Evolutionary conservation across 1,140 invertebrate species (phyloP).

Genomic region (Microplitis demolitor): DNA sequence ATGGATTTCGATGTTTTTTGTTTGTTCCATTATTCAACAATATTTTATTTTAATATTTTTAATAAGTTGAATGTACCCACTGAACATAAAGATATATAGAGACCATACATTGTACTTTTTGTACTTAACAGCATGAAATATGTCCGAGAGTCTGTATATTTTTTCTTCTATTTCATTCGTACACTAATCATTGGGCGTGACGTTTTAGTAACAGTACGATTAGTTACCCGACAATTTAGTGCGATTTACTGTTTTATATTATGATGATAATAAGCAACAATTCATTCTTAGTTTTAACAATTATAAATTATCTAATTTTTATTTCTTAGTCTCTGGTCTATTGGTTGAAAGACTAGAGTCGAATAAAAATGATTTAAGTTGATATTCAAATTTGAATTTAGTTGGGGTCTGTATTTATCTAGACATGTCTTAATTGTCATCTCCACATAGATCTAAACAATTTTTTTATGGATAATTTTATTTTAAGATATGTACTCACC

Average conservation of each 20-base stretch:
- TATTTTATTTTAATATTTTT: background rate
- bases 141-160: background rate
- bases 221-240: slow-evolving; percentile 14
- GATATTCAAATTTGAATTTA: no score
- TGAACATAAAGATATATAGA: background rate
- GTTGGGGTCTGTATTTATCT: no score
- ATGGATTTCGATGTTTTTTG: background rate
- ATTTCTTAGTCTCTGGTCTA: no score
- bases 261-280: background rate
- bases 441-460: no score
- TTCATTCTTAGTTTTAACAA: background rate
- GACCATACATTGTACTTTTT: no score
- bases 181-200: slow-evolving; percentile 15
- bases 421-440: no score
- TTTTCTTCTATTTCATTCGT: background rate
- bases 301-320: background rate
- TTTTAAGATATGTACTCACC: slow-evolving; percentile 40
- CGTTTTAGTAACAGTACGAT: slow-evolving; percentile 25
- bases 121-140: background rate
- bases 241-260: background rate
- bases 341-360: no score
- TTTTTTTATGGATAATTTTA: background rate
- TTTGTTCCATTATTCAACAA: background rate
- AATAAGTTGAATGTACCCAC: no score
- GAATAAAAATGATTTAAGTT: no score